These are phyloP conservation scores for Helogale parvula DNA, from an alignment of 2,113 vertebrate genomes.

Conservation along the genomic window DNA sequence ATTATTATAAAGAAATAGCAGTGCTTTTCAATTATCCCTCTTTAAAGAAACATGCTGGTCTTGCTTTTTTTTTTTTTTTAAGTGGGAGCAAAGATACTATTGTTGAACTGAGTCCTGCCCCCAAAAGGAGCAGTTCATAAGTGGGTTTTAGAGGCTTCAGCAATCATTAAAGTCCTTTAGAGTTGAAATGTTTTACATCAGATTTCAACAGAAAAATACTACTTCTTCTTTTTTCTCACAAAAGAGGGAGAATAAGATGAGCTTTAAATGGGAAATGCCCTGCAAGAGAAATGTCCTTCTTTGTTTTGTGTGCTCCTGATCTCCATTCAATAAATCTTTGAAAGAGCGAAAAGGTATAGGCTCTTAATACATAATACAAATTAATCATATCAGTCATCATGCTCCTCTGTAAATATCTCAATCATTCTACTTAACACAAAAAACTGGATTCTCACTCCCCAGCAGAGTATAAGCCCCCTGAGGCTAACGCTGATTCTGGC, in stretches of 20 bases:
- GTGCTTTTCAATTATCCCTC: conserved; percentile 46
- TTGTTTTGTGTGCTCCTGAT: conserved; percentile 50
- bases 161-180: conserved; percentile 40
- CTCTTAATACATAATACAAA: conserved; percentile 70
- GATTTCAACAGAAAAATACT: conserved; percentile 63
- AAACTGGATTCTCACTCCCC: not conserved
- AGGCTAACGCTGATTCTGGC: not conserved
- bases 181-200: conserved; percentile 63
- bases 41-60: conserved; percentile 62
- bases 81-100: conserved; percentile 49
- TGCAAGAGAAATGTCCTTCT: conserved; percentile 28
- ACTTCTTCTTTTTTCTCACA: conserved; percentile 55
- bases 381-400: conserved; percentile 61
- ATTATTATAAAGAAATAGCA: conserved; percentile 69
- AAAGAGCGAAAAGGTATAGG: conserved; percentile 58
- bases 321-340: conserved; percentile 56
- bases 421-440: not conserved
- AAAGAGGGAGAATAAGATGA: conserved; percentile 53
- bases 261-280: conserved; percentile 49
- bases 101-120: conserved; percentile 5
- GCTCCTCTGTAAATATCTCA: conserved; percentile 1
- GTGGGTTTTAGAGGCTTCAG: conserved; percentile 44
- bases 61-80: not conserved
- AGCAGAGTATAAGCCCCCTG: not conserved
- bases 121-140: conserved; percentile 52